Percentiles rank a stretch among this genome's conserved stretches.
Evolutionary conservation across 2,113 vertebrate genomes (phyloP).

Genomic region (Chitala chitala): DNA sequence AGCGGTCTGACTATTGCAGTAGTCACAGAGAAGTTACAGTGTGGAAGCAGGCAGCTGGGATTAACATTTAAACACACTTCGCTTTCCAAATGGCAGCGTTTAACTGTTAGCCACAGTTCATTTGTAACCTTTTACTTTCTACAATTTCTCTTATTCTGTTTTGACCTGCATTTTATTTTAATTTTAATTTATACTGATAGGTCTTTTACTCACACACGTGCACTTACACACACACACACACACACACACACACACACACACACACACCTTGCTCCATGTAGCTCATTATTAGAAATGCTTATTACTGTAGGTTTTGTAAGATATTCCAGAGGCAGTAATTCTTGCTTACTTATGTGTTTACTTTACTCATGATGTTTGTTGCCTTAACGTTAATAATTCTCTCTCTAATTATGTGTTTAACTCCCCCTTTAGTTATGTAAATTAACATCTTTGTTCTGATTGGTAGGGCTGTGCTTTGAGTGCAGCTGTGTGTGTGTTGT

Average conservation of each 20-base stretch:
- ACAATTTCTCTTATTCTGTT: not conserved
- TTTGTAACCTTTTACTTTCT: not conserved
- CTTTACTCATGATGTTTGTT: not conserved
- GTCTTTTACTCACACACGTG: no score
- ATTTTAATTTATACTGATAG: conserved; percentile 6
- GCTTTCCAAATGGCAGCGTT: not conserved
- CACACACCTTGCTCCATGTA: not conserved
- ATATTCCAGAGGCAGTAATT: not conserved
- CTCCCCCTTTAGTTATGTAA: conserved; percentile 2
- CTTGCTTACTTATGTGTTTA: not conserved
- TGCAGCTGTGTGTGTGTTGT: not conserved
- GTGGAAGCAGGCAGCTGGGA: no score
- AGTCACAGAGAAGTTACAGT: no score
- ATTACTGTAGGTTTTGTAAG: not conserved
- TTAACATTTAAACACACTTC: no score
- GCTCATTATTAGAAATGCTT: not conserved
- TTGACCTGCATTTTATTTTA: not conserved
- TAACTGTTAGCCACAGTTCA: not conserved
- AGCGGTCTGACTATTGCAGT: no score
- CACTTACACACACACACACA: not conserved
- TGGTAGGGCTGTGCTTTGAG: not conserved
- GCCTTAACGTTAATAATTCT: not conserved
- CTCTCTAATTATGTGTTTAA: not conserved
- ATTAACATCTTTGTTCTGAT: not conserved
- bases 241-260: not conserved